phyloP scores from a whole-genome alignment of 2,888 invertebrate species.

The Cryptus armator region DNA sequence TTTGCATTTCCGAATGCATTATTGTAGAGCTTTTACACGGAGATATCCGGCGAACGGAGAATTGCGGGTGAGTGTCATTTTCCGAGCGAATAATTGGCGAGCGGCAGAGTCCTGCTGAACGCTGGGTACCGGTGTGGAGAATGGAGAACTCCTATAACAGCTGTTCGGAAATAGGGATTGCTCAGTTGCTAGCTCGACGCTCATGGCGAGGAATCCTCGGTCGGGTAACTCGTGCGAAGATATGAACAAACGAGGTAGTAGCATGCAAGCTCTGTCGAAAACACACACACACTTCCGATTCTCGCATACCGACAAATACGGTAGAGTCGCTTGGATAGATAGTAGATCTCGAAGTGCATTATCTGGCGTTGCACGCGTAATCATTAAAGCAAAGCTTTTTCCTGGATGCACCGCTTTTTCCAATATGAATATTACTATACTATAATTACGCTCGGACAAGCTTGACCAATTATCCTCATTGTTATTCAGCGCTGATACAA shows the following conservation, averaged over 20 bases:
- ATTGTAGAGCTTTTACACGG: background rate
- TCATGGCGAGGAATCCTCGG: conserved; percentile 43
- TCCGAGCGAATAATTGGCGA: conserved; percentile 48
- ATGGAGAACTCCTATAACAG: conserved; percentile 6
- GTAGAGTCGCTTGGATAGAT: conserved; percentile 49
- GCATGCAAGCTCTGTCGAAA: conserved; percentile 40
- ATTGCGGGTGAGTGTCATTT: conserved; percentile 36
- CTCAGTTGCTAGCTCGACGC: conserved; percentile 45
- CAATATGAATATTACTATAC: background rate
- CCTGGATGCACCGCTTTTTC: background rate
- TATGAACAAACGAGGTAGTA: conserved; percentile 49
- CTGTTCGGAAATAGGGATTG: conserved; percentile 44
- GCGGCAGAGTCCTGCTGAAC: conserved; percentile 11
- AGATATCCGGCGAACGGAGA: background rate
- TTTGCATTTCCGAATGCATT: background rate
- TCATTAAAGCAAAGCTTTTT: background rate
- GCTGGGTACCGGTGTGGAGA: background rate
- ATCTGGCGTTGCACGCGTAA: conserved; percentile 15
- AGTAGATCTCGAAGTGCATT: conserved; percentile 38
- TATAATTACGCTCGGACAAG: background rate
- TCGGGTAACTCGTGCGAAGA: conserved; percentile 40
- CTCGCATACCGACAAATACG: conserved; percentile 2
- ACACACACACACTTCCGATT: no score
- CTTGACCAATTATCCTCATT: background rate
- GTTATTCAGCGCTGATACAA: background rate